Evolutionary conservation across 2,888 invertebrate species (phyloP).

Genomic region (Volucella zonaria): DNA sequence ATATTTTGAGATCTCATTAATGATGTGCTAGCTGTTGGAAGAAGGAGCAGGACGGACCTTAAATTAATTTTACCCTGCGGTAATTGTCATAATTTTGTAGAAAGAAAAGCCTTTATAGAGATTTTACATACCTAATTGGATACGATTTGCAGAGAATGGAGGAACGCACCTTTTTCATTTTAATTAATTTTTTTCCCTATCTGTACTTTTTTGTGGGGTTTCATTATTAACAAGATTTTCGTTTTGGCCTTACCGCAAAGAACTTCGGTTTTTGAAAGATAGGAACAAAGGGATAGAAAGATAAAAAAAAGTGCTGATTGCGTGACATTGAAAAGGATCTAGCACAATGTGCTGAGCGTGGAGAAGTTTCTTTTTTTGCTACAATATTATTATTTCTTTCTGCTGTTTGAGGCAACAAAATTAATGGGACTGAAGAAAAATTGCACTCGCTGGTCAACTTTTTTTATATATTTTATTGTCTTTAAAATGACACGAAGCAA

Average conservation of each 20-base stretch:
- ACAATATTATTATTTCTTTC: constrained; percentile 4
- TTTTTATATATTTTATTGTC: too few relatives aligned
- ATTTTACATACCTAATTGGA: constrained; percentile 55
- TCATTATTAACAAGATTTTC: constrained; percentile 40
- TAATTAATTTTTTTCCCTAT: constrained; percentile 48
- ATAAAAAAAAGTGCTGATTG: constrained; percentile 30
- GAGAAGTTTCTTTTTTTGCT: not conserved
- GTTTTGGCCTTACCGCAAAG: constrained; percentile 33
- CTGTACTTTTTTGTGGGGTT: not conserved
- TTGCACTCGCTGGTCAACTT: constrained; percentile 10
- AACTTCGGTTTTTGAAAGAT: constrained; percentile 37
- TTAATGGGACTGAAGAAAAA: constrained; percentile 46
- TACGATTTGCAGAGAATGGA: constrained; percentile 22
- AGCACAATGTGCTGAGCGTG: constrained; percentile 24
- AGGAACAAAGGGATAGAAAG: constrained; percentile 12
- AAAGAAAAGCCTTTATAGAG: constrained; percentile 47
- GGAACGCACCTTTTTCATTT: constrained; percentile 52
- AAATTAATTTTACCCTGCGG: constrained; percentile 29
- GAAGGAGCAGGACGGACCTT: not conserved
- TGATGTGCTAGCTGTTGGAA: not conserved
- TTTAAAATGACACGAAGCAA: too few relatives aligned
- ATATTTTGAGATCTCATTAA: constrained; percentile 5
- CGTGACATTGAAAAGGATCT: constrained; percentile 59
- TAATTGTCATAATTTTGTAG: constrained; percentile 47
- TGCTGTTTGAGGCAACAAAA: constrained; percentile 6